Conservation (phyloP, 2,113 vertebrate species). For the Corydoras sp. region DNA sequence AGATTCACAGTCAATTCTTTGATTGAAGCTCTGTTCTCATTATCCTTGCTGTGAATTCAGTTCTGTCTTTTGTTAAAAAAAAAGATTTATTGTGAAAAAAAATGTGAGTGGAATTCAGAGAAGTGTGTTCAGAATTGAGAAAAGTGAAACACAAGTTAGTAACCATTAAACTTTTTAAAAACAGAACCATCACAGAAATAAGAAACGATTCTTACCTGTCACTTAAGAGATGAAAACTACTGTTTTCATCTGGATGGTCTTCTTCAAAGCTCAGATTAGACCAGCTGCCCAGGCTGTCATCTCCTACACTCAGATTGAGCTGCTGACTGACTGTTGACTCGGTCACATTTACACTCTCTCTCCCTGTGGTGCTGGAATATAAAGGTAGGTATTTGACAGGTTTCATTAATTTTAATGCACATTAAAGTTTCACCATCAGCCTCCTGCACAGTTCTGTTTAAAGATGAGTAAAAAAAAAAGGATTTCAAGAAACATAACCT, state of each 20-base stretch:
- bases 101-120: slow-evolving; percentile 21
- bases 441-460: too few species aligned
- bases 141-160: slow-evolving; percentile 2
- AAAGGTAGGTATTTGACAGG: not conserved
- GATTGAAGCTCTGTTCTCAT: not conserved
- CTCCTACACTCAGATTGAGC: slow-evolving; percentile 83
- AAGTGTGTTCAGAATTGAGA: slow-evolving; percentile 3
- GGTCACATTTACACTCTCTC: slow-evolving; percentile 70
- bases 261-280: slow-evolving; percentile 97
- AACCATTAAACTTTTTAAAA: not conserved
- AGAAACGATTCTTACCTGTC: slow-evolving; percentile 75
- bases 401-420: too few species aligned
- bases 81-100: not conserved
- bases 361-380: slow-evolving; percentile 69
- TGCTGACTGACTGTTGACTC: slow-evolving; percentile 85
- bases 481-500: too few species aligned
- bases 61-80: not conserved
- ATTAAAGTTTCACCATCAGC: too few species aligned
- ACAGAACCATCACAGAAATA: not conserved
- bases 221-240: slow-evolving; percentile 96
- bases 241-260: slow-evolving; percentile 90
- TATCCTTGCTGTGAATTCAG: not conserved
- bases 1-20: not conserved
- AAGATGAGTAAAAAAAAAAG: too few species aligned
- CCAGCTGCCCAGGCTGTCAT: slow-evolving; percentile 96